Percentiles rank a stretch among this genome's conserved stretches.
phyloP scores from a whole-genome alignment of 92 coral and sea anemone species.

The Isaurus tuberculatus region DNA sequence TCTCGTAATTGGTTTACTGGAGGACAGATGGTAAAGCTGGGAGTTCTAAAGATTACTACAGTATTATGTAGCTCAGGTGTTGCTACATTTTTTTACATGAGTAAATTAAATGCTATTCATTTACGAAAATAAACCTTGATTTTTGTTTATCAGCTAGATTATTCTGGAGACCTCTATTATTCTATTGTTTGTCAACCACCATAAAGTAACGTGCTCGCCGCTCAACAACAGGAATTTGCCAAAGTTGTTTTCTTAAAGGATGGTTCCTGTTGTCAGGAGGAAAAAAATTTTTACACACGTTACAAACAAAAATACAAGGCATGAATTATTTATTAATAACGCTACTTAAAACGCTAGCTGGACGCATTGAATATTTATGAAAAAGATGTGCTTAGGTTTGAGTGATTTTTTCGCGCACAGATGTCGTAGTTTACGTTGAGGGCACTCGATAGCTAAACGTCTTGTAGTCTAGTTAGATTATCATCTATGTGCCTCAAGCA shows the following conservation, averaged over 20 bases:
- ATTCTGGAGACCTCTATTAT: not conserved
- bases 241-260: conserved; percentile 10
- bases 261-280: not conserved
- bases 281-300: not conserved
- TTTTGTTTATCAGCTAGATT: not conserved
- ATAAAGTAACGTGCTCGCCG: conserved; percentile 4
- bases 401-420: conserved; percentile 15
- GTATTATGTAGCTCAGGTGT: not conserved
- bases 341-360: not conserved
- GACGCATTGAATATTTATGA: not conserved
- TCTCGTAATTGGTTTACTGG: not conserved
- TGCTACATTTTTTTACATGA: not conserved
- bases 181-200: not conserved
- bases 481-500: not conserved
- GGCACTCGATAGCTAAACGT: not conserved
- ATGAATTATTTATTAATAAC: not conserved
- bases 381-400: not conserved
- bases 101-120: not conserved
- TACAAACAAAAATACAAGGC: conserved; percentile 23
- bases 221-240: no score
- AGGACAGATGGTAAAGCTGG: not conserved
- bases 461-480: not conserved
- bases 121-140: not conserved
- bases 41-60: not conserved
- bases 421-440: not conserved